A percentile compares a stretch with the other conserved stretches of the same genome.
Conservation (phyloP, 2,888 invertebrate species). For the Phasia obesa region DNA sequence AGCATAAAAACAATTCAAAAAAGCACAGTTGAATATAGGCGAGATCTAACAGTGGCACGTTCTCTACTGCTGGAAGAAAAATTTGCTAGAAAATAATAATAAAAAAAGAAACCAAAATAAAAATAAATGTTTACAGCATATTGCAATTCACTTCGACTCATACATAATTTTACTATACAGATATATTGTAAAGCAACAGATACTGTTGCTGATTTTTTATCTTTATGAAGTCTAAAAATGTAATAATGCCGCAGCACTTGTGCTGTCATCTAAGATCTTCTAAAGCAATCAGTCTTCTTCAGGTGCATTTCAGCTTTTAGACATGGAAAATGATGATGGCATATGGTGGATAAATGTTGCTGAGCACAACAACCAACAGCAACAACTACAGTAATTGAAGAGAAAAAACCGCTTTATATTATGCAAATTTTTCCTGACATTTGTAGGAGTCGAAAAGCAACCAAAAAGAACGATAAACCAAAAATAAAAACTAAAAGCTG, state of each 20-base stretch:
- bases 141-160: slow-evolving; percentile 4
- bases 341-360: slow-evolving; percentile 68
- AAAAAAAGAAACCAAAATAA: too few relatives aligned
- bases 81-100: slow-evolving; percentile 60
- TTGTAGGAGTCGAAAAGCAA: slow-evolving; percentile 59
- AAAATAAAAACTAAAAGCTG: slow-evolving; percentile 9
- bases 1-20: slow-evolving; percentile 29
- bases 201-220: slow-evolving; percentile 41
- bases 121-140: slow-evolving; percentile 54
- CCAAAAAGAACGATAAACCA: slow-evolving; percentile 1
- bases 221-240: slow-evolving; percentile 61
- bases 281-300: slow-evolving; percentile 69
- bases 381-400: not conserved
- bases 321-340: slow-evolving; percentile 70
- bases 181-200: not conserved
- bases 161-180: not conserved
- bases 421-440: slow-evolving; percentile 62
- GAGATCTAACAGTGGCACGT: slow-evolving; percentile 67
- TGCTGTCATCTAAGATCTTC: slow-evolving; percentile 70
- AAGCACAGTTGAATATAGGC: slow-evolving; percentile 45
- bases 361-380: slow-evolving; percentile 18
- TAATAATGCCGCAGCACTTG: slow-evolving; percentile 71
- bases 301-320: slow-evolving; percentile 68
- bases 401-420: slow-evolving; percentile 48
- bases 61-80: slow-evolving; percentile 62